Evolutionary conservation across 2,888 invertebrate genomes (phyloP).

Genomic region (Colostygia pectinataria): DNA sequence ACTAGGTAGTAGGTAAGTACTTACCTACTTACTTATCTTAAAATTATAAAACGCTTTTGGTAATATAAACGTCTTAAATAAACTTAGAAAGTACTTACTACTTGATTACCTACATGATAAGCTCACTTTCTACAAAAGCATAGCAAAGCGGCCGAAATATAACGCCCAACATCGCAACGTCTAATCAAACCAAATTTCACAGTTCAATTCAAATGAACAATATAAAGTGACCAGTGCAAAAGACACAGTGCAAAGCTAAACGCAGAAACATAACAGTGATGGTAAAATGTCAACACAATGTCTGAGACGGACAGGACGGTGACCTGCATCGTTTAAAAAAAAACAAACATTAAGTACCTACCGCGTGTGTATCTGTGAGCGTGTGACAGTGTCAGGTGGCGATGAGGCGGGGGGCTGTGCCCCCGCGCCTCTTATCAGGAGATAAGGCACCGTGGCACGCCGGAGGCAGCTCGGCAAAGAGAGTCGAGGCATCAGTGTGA

Average conservation of each 20-base stretch:
- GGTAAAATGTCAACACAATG: slow-evolving; percentile 62
- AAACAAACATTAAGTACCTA: slow-evolving; percentile 45
- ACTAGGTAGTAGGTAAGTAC: too few species aligned
- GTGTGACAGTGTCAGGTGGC: slow-evolving; percentile 75
- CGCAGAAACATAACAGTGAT: slow-evolving; percentile 43
- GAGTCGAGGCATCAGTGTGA: slow-evolving; percentile 73
- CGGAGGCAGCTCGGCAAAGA: slow-evolving; percentile 64
- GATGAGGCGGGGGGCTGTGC: slow-evolving; percentile 79
- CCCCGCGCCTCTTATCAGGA: slow-evolving; percentile 81
- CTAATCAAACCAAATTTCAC: slow-evolving; percentile 12
- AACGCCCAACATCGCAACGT: slow-evolving; percentile 33
- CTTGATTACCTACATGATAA: neutral
- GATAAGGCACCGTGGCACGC: slow-evolving; percentile 76
- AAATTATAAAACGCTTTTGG: too few species aligned
- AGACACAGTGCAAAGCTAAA: slow-evolving; percentile 43
- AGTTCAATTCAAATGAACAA: slow-evolving; percentile 30
- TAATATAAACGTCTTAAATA: too few species aligned
- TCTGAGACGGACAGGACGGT: slow-evolving; percentile 76
- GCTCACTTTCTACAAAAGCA: too few species aligned
- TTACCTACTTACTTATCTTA: too few species aligned
- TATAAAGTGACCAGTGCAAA: slow-evolving; percentile 38
- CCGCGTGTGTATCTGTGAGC: slow-evolving; percentile 55
- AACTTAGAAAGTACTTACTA: too few species aligned
- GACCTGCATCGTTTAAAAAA: slow-evolving; percentile 56
- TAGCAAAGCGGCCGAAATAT: neutral